phyloP scores from a whole-genome alignment of 2,113 vertebrate genomes.

The Grammomys dolichurus region DNA sequence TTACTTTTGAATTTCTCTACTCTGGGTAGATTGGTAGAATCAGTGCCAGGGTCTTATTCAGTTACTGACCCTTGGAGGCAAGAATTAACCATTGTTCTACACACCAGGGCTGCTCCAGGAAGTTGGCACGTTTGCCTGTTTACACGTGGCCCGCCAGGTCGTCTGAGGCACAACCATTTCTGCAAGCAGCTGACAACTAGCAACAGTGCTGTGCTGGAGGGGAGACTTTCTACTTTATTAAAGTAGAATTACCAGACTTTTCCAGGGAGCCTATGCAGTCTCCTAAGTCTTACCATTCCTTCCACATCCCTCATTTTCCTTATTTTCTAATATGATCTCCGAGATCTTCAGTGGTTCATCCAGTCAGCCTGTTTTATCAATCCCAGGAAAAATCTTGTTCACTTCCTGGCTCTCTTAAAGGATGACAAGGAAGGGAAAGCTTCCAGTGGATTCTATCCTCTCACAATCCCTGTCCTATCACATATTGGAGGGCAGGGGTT shows the following conservation, averaged over 20 bases:
- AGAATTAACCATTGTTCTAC: background rate
- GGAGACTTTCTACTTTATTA: background rate
- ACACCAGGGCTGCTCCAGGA: background rate
- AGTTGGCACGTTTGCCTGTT: background rate
- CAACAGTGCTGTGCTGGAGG: background rate
- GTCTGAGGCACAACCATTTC: background rate
- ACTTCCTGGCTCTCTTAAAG: constrained; percentile 11
- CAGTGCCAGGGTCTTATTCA: background rate
- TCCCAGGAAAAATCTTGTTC: background rate
- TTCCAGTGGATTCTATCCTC: constrained; percentile 41
- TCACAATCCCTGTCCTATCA: background rate
- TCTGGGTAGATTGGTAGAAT: background rate
- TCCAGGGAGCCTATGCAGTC: background rate
- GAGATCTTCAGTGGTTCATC: background rate
- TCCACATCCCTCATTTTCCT: background rate
- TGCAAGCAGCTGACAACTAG: background rate
- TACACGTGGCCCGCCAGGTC: too few relatives aligned
- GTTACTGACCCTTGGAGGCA: background rate
- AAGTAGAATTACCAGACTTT: background rate
- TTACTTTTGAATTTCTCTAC: background rate
- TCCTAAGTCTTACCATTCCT: background rate
- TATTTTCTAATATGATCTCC: background rate
- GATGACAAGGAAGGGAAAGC: background rate
- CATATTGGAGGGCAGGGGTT: background rate
- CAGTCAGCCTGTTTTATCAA: background rate